Conservation (phyloP, 2,888 invertebrate species). For the Eupeodes latifasciatus region DNA sequence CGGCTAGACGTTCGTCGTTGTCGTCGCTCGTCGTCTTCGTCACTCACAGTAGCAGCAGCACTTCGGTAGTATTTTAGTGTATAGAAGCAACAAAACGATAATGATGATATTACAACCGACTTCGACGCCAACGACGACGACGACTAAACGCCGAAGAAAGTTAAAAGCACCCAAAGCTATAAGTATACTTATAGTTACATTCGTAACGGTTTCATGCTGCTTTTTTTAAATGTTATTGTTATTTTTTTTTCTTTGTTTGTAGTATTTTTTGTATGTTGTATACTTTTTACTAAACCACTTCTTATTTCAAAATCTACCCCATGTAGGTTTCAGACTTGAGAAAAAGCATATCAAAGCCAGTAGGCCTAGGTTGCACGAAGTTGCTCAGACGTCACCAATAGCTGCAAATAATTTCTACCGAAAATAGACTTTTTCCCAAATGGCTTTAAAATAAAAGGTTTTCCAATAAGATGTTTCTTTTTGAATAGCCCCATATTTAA, state of each 20-base stretch:
- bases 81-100: slow-evolving; percentile 58
- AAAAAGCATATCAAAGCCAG: not conserved
- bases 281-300: slow-evolving; percentile 51
- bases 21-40: not conserved
- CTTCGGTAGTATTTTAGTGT: too few species aligned
- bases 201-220: slow-evolving; percentile 46
- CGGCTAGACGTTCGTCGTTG: slow-evolving; percentile 77
- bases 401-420: too few species aligned
- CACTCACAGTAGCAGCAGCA: slow-evolving; percentile 17
- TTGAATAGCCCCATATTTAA: too few species aligned
- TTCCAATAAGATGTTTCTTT: too few species aligned
- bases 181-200: slow-evolving; percentile 5
- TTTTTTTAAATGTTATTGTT: slow-evolving; percentile 17
- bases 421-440: too few species aligned
- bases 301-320: slow-evolving; percentile 1
- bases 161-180: slow-evolving; percentile 27
- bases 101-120: slow-evolving; percentile 29
- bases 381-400: not conserved
- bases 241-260: not conserved
- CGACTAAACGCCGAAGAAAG: slow-evolving; percentile 27
- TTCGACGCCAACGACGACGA: not conserved
- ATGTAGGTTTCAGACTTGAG: slow-evolving; percentile 28
- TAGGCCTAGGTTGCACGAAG: not conserved
- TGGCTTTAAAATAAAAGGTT: too few species aligned
- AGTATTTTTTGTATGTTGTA: slow-evolving; percentile 24